phyloP scores from a whole-genome alignment of 2,888 invertebrate genomes.

The Argyra leucocephala region DNA sequence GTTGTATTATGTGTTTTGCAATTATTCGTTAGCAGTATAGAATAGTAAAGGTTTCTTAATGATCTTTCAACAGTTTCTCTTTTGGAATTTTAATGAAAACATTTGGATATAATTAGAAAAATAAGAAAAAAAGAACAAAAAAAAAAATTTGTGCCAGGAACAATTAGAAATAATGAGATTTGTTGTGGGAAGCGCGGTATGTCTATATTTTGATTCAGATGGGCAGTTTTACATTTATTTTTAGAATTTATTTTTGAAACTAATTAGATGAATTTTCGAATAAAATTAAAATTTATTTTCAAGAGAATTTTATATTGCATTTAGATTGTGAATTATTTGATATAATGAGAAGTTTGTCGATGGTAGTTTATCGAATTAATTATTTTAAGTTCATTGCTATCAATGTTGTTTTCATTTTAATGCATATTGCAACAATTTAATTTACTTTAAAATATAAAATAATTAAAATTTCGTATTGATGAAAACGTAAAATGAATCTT shows the following conservation, averaged over 20 bases:
- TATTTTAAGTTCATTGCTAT: no score
- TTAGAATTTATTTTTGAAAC: background rate
- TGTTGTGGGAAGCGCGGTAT: background rate
- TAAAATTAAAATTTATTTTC: no score
- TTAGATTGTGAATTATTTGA: no score
- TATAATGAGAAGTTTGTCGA: no score
- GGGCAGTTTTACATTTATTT: background rate
- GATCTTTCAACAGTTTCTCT: background rate
- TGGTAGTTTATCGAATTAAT: no score
- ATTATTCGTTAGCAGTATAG: background rate
- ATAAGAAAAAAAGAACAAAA: background rate
- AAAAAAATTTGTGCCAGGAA: background rate
- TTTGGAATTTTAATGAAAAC: slow-evolving; percentile 6
- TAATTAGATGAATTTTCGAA: background rate
- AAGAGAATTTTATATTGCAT: no score
- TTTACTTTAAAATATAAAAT: no score
- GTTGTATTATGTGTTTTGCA: background rate
- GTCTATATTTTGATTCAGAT: background rate
- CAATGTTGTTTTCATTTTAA: no score
- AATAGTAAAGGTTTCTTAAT: background rate
- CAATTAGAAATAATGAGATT: background rate
- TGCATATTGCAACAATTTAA: no score
- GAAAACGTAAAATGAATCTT: no score
- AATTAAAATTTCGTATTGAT: no score
- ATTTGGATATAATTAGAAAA: slow-evolving; percentile 3